Conservation (phyloP, 1,140 invertebrate genomes). For the Penaeus chinensis region DNA sequence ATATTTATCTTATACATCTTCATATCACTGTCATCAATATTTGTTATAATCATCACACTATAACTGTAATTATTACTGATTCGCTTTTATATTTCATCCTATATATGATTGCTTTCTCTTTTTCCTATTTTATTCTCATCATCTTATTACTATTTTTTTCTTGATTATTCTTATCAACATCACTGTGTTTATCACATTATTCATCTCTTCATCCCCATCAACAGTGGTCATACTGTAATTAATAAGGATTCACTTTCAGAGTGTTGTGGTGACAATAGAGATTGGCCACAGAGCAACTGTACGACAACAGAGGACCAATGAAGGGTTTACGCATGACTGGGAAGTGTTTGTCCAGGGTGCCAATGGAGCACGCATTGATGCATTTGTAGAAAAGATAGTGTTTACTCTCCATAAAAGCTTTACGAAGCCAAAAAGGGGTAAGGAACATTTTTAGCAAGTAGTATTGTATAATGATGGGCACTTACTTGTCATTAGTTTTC, state of each 20-base stretch:
- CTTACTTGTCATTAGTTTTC: too few species aligned
- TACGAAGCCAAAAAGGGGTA: conserved; percentile 87
- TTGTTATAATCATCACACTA: too few species aligned
- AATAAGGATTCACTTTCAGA: background rate
- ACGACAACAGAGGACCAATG: conserved; percentile 80
- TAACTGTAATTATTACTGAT: too few species aligned
- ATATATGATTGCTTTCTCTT: too few species aligned
- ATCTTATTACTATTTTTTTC: too few species aligned
- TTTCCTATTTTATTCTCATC: too few species aligned
- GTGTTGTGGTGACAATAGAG: conserved; percentile 81
- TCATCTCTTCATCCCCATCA: background rate
- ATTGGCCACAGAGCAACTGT: conserved; percentile 89
- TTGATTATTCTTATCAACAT: too few species aligned
- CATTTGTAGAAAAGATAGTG: conserved; percentile 95
- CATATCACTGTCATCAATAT: too few species aligned
- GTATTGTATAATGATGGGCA: too few species aligned
- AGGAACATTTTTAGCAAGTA: background rate
- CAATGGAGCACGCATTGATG: conserved; percentile 85
- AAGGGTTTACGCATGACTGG: conserved; percentile 98
- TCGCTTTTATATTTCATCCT: too few species aligned
- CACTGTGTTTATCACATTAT: background rate
- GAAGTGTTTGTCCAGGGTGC: conserved; percentile 92
- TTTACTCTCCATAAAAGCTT: conserved; percentile 94
- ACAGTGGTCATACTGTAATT: background rate
- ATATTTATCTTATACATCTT: too few species aligned